phyloP scores from a whole-genome alignment of 2,797 vertebrate genomes.

The Xerus rutilus region DNA sequence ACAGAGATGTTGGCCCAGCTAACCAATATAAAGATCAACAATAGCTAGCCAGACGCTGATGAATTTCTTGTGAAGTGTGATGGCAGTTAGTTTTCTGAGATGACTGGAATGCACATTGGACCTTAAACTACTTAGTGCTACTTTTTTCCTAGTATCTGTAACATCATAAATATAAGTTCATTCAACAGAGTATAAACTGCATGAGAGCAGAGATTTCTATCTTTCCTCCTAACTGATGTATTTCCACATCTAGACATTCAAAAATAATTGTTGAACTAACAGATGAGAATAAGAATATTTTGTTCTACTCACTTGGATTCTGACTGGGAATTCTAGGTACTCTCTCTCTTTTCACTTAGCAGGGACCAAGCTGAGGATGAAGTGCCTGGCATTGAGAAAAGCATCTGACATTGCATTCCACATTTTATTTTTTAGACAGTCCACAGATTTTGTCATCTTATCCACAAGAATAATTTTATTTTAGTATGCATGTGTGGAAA shows the following conservation, averaged over 20 bases:
- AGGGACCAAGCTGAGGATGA: not conserved
- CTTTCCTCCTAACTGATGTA: not conserved
- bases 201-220: not conserved
- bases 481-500: not conserved
- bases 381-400: not conserved
- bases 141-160: not conserved
- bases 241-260: not conserved
- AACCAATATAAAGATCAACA: not conserved
- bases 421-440: not conserved
- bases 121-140: not conserved
- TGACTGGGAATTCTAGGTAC: not conserved
- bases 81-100: not conserved
- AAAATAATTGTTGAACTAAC: not conserved
- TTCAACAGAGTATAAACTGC: not conserved
- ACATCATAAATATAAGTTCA: not conserved
- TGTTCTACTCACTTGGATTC: not conserved
- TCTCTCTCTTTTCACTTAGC: not conserved
- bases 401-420: fast-evolving
- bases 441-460: not conserved
- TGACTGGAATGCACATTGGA: not conserved
- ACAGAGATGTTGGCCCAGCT: not conserved
- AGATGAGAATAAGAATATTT: not conserved
- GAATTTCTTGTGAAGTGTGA: not conserved
- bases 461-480: not conserved
- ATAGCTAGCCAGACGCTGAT: not conserved